phyloP scores from a whole-genome alignment of 2,888 invertebrate species.

The Lingula anatina region DNA sequence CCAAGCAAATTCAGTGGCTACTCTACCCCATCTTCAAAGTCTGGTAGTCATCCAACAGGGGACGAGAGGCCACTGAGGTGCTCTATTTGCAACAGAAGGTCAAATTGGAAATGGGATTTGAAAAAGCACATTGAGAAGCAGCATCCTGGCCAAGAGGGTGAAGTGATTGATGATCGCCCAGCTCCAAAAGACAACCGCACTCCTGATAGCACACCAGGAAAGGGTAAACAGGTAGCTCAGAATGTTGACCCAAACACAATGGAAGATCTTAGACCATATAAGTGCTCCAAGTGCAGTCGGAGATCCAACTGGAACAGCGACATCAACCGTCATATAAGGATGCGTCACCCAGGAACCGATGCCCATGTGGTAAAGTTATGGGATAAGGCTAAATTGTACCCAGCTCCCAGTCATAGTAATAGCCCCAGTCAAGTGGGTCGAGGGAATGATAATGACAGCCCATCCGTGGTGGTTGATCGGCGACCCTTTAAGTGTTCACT shows the following conservation, averaged over 20 bases:
- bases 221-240: no score
- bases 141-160: conserved; percentile 23
- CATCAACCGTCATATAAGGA: conserved; percentile 84
- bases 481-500: conserved; percentile 87
- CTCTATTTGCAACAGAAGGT: conserved; percentile 86
- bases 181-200: no score
- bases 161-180: conserved; percentile 33
- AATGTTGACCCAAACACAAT: no score
- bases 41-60: no score
- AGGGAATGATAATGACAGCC: no score
- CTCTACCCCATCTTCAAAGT: no score
- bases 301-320: conserved; percentile 98
- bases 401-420: no score
- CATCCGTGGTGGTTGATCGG: no score
- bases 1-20: no score
- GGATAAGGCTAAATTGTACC: no score
- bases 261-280: conserved; percentile 63
- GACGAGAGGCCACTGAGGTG: conserved; percentile 74
- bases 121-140: conserved; percentile 78
- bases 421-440: no score
- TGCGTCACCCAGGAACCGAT: conserved; percentile 29
- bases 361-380: conserved; percentile 27
- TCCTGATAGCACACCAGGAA: no score
- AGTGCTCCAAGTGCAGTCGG: conserved; percentile 89
- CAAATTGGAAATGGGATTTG: conserved; percentile 98